Base-by-base conservation (phyloP, 2,888 invertebrate species). In the Synanthedon tipuliformis region DNA sequence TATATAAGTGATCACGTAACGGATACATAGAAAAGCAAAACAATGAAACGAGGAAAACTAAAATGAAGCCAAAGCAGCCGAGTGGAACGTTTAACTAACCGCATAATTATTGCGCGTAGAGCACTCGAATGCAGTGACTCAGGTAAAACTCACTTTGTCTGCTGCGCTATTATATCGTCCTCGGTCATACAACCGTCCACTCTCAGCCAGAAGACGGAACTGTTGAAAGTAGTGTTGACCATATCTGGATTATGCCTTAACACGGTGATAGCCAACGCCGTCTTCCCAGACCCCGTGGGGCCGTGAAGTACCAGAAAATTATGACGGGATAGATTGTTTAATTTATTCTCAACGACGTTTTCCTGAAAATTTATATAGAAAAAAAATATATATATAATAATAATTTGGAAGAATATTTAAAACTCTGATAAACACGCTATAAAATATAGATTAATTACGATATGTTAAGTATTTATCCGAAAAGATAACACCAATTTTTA, bases 241-340 rank as follows among this genome's bases (percentile, higher is more conserved):
- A 91, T 72, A 50, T 69, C 74, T 5, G 82, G 75, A 58, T 86
- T 75, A 62, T 89, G 82, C 40, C 90, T 81, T 3, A 92, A 74
- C 5, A 89, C 89, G 54, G 89, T 89, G 55, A 90, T 89, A 1
- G 91, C 90, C 10, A 93, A 78, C 52, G 90, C 90, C 0, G 93
- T 91, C 79, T 93, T 94, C 27, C 94, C 94, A 60, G 89, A 90
- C 1, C 94, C 94, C n/a, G 92, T 88, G 92, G 93, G 92, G 10
- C 94, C 94, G 68, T 92, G 90, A 12, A 94, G 78, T 0, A 89
- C 90, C 3, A 93, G 73, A 57, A 90, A 90, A 56, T 89, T 84
- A 58, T 89, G 88, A 4, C 89, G 85, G 27, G 78, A 65, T 18
- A 92, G 67, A 1, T 66, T 63, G 51, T 69, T 68, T 41, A 92